Conservation (phyloP, 2,888 invertebrate species). For the Rhingia campestris region DNA sequence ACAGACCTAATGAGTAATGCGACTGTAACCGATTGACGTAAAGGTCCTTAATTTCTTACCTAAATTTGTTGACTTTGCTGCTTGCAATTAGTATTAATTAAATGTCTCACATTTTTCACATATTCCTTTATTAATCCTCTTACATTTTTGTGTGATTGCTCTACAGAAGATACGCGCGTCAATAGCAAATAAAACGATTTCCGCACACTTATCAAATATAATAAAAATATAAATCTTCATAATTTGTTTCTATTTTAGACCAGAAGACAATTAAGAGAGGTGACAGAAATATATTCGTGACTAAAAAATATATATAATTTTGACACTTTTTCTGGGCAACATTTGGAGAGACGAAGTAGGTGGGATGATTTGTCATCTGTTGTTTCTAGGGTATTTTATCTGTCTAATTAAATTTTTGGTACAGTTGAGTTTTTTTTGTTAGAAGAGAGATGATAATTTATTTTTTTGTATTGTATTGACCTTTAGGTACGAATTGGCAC, state of each 20-base stretch:
- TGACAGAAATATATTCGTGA: constrained; percentile 25
- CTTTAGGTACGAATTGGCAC: no score
- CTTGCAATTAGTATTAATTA: constrained; percentile 43
- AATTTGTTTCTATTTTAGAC: constrained; percentile 24
- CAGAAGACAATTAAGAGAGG: constrained; percentile 3
- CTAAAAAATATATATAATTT: background rate
- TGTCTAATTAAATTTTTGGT: background rate
- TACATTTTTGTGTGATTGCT: background rate
- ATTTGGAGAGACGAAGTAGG: background rate
- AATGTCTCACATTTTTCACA: constrained; percentile 38
- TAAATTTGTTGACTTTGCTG: background rate
- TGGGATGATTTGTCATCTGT: constrained; percentile 1
- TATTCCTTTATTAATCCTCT: constrained; percentile 14
- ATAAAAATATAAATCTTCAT: constrained; percentile 3
- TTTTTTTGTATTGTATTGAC: background rate
- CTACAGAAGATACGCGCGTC: constrained; percentile 37
- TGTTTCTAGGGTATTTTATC: background rate
- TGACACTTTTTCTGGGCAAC: constrained; percentile 1
- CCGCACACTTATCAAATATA: constrained; percentile 34
- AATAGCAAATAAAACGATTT: constrained; percentile 28
- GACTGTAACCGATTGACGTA: constrained; percentile 1
- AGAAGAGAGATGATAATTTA: background rate
- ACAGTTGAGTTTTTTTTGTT: constrained; percentile 1
- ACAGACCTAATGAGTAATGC: background rate
- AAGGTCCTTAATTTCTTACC: background rate